These are phyloP conservation scores for Boleophthalmus pectinirostris DNA, from an alignment of 2,113 vertebrate genomes.

Conservation along the genomic window DNA sequence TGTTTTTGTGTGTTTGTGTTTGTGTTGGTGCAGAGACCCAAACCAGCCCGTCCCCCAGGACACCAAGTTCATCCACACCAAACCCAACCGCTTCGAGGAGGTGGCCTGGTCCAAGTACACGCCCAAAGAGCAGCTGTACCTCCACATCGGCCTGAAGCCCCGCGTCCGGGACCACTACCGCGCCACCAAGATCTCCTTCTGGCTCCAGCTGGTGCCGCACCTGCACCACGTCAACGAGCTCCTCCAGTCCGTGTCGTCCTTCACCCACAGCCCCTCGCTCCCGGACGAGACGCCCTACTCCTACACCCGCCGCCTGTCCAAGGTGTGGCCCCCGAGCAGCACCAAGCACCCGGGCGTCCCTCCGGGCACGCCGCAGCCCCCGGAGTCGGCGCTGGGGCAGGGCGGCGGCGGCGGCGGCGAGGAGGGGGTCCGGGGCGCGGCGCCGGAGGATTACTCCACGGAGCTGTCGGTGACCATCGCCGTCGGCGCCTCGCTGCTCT, in stretches of 20 bases:
- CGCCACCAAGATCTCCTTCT: constrained; percentile 97
- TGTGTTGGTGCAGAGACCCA: constrained; percentile 86
- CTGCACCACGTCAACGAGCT: constrained; percentile 93
- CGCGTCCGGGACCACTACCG: constrained; percentile 93
- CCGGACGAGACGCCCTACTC: constrained; percentile 93
- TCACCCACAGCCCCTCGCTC: constrained; percentile 91
- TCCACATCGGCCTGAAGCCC: constrained; percentile 95
- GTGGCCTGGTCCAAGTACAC: constrained; percentile 98
- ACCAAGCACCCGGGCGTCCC: constrained; percentile 87
- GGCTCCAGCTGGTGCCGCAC: constrained; percentile 94
- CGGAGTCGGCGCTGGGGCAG: constrained; percentile 60
- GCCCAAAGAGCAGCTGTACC: constrained; percentile 94
- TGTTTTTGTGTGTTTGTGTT: constrained; percentile 18
- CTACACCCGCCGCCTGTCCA: constrained; percentile 87
- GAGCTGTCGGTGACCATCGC: constrained; percentile 97
- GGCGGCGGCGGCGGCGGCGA: constrained; percentile 54
- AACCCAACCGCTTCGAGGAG: constrained; percentile 96
- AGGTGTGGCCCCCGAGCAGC: constrained; percentile 81
- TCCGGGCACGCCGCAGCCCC: constrained; percentile 83
- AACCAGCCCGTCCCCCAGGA: constrained; percentile 97
- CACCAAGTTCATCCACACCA: constrained; percentile 97
- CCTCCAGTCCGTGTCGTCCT: constrained; percentile 91
- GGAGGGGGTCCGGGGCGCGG: constrained; percentile 57
- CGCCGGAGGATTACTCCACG: constrained; percentile 89
- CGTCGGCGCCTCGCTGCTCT: constrained; percentile 91